Base-by-base conservation (phyloP, 2,888 invertebrate species). In the Brachyptera risi region DNA sequence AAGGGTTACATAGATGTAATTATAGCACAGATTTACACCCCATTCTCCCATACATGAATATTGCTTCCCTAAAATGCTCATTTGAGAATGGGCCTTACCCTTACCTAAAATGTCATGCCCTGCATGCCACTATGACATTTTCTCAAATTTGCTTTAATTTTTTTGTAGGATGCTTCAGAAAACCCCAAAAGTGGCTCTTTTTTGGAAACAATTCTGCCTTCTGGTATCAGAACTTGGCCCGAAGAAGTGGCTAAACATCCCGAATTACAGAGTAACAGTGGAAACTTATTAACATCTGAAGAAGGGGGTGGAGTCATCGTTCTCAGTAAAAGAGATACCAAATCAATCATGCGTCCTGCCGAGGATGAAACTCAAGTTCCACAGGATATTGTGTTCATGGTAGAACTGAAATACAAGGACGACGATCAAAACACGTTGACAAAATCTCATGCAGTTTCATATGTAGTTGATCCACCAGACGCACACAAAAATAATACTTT, bases 311-410 rank as follows among this genome's bases (percentile, higher is more conserved):
- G n/a, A n/a, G 67, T 68, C 3, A 67, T 69, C 54, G 69, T 69
- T 23, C 62, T 69, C 7, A 65, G 68, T 24, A 70, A 69, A 63
- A 61, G 68, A 61, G 64, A 67, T 50, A 60, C 63, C 13, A 66
- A 65, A 38, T 15, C 24, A 49, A 47, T 58, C 63, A 44, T 60
- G 50, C 27, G 60, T 65, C 37, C 59, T 61, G 5, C 58, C 49
- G 26, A 63, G 60, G 60, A 54, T 59, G 58, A 59, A 5, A 59
- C 61, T 35, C 66, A 40, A 15, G n/a, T 40, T 15, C 40, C 50
- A 2, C 24, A 68, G 62, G 68, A 70, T 58, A 68, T 68, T 56
- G 63, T 71, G 17, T 63, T 71, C 5, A 70, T 69, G 67, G 70
- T 71, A 2, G 69, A 70, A 62, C 63, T 70, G 4, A 70, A 70